Base-by-base conservation (phyloP, 1,140 invertebrate genomes). In the Dendrolimus punctatus region DNA sequence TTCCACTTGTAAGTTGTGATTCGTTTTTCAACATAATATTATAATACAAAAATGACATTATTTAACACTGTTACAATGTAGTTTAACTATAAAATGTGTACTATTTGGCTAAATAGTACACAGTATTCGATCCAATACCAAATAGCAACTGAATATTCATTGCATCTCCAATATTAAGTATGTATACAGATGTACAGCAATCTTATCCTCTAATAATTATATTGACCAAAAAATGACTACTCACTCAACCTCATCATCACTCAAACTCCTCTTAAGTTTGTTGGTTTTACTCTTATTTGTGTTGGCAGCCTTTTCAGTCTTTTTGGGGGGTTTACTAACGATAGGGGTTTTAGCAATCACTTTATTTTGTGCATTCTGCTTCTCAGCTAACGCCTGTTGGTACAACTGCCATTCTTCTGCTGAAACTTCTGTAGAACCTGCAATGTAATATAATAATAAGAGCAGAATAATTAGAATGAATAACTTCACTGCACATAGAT, bases 371-470 rank as follows among this genome's bases (percentile, higher is more conserved):
- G 59, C 37, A 10, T 62, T 71, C 49, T 83, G 76, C 62, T 85
- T 85, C 49, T 86, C 83, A 0, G 67, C 74, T 40, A 86, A 63
- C 0, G 74, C 75, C 46, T 83, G 80, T 46, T 86, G 83, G 49
- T 86, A 86, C 9, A 84, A 40, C 46, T 83, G 76, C 83, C 83
- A 86, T 60, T 86, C 83, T 53, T 80, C 80, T 7, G 80, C 80
- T 6, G 83, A 76, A 23, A 86, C 80, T 64, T 86, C 80, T 57
- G 73, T 51, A 46, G 73, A 62, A n/a, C 73, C 82, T 82, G 10
- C 6, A 59, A 60, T 42, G 49, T 38, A 39, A 2, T 38, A 49
- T 8, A 48, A 39, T 8, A 40, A 48, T 36, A 5, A 37, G 36
- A 9, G 6, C 5, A 9, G 6, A 37, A 36, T 10, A 9, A 46